These are phyloP conservation scores for Oreochromis aureus DNA, from an alignment of 2,113 vertebrate species.

Conservation along the genomic window DNA sequence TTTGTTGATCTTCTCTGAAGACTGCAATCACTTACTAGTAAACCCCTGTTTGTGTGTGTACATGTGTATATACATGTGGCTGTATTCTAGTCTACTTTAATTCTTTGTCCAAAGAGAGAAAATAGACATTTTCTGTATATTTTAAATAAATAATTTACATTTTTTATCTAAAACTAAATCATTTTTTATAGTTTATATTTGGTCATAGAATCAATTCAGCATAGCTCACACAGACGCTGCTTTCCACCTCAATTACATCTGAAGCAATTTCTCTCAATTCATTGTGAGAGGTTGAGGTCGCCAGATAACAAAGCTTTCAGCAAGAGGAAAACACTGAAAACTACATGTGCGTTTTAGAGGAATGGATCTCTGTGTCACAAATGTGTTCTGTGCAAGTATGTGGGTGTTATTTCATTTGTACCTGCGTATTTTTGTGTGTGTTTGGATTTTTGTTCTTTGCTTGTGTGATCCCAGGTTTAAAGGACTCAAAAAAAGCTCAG, in stretches of 20 bases:
- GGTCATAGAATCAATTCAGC: not conserved
- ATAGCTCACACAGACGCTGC: not conserved
- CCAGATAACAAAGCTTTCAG: not conserved
- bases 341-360: not conserved
- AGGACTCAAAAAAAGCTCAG: not conserved
- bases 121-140: not conserved
- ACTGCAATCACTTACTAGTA: not conserved
- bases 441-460: not conserved
- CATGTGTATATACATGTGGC: accelerated
- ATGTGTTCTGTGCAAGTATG: not conserved
- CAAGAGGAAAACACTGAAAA: not conserved
- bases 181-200: not conserved
- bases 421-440: not conserved
- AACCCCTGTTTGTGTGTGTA: not conserved
- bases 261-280: not conserved
- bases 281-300: not conserved
- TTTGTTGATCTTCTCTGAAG: not conserved
- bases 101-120: not conserved
- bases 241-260: not conserved
- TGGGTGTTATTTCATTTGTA: not conserved
- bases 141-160: accelerated
- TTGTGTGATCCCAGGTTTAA: not conserved
- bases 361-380: not conserved
- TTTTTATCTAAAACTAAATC: accelerated
- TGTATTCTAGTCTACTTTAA: not conserved